Percentiles rank a stretch among this genome's conserved stretches.
Evolutionary conservation across 2,113 vertebrate genomes (phyloP).

Genomic region (Paracanthobrama guichenoti): DNA sequence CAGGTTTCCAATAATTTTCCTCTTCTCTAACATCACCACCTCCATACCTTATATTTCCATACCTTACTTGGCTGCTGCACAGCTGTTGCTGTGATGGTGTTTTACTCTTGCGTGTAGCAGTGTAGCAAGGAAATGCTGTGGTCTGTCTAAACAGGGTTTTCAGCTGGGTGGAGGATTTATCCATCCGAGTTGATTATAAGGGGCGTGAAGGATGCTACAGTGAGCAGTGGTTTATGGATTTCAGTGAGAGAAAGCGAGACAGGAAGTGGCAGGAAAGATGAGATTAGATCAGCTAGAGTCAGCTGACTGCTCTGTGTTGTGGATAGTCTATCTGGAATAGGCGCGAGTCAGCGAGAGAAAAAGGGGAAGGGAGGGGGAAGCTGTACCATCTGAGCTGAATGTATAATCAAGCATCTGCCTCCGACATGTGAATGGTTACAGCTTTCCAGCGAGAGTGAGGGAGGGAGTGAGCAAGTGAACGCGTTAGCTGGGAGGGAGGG

Average conservation of each 20-base stretch:
- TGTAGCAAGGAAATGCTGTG: constrained; percentile 46
- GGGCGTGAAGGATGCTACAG: constrained; percentile 58
- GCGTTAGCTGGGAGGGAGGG: constrained; percentile 17
- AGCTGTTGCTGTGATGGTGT: constrained; percentile 55
- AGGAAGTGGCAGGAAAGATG: constrained; percentile 45
- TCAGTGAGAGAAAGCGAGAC: constrained; percentile 52
- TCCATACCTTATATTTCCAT: neutral
- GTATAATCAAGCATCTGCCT: constrained; percentile 88
- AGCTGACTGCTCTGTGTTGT: constrained; percentile 81
- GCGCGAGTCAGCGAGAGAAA: neutral
- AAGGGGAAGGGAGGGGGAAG: constrained; percentile 62
- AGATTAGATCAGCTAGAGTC: constrained; percentile 72
- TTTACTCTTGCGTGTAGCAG: constrained; percentile 33
- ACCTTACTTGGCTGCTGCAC: constrained; percentile 15
- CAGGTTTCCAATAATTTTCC: neutral
- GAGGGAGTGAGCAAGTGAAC: constrained; percentile 52
- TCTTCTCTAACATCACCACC: neutral
- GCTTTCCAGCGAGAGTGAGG: constrained; percentile 54
- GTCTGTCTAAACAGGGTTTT: constrained; percentile 38
- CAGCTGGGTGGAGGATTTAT: constrained; percentile 56
- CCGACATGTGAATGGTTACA: constrained; percentile 87
- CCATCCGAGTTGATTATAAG: constrained; percentile 54
- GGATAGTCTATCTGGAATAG: constrained; percentile 64
- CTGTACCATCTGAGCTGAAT: constrained; percentile 83
- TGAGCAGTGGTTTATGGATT: constrained; percentile 5